Evolutionary conservation across 2,797 vertebrate species (phyloP).

Genomic region (Gymnocypris eckloni): DNA sequence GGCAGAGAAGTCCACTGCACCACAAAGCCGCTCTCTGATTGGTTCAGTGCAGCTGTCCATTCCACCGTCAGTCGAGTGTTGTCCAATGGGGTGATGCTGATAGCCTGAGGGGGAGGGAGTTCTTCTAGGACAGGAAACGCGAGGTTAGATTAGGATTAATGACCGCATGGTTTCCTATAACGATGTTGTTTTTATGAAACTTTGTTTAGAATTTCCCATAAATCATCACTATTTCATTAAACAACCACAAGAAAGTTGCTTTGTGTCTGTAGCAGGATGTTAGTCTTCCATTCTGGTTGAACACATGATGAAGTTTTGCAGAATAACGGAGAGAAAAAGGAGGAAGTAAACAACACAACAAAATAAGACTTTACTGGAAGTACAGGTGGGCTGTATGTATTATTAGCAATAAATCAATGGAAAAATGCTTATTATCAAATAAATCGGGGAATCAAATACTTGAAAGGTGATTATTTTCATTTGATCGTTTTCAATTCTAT

Average conservation of each 20-base stretch:
- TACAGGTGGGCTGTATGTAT: neutral
- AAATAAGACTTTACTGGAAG: neutral
- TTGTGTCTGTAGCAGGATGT: neutral
- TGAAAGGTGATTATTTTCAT: neutral
- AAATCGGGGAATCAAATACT: neutral
- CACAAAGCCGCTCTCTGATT: constrained; percentile 63
- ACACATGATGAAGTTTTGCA: neutral
- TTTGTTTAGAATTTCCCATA: neutral
- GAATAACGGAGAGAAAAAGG: neutral
- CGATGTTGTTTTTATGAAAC: neutral
- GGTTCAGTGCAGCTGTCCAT: constrained; percentile 64
- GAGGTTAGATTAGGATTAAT: constrained; percentile 1
- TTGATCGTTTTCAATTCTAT: too few species aligned
- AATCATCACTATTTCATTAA: neutral
- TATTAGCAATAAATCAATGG: neutral
- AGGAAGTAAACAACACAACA: neutral
- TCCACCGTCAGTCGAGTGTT: constrained; percentile 65
- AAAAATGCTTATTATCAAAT: neutral
- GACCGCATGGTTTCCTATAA: neutral
- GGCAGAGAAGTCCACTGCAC: constrained; percentile 74
- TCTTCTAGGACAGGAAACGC: constrained; percentile 62
- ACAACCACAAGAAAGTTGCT: neutral
- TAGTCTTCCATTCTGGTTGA: neutral
- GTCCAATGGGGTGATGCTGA: constrained; percentile 58
- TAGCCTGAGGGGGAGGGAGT: constrained; percentile 24